Conservation (phyloP, 2,797 vertebrate species). For the Yasuhikotakia modesta region DNA sequence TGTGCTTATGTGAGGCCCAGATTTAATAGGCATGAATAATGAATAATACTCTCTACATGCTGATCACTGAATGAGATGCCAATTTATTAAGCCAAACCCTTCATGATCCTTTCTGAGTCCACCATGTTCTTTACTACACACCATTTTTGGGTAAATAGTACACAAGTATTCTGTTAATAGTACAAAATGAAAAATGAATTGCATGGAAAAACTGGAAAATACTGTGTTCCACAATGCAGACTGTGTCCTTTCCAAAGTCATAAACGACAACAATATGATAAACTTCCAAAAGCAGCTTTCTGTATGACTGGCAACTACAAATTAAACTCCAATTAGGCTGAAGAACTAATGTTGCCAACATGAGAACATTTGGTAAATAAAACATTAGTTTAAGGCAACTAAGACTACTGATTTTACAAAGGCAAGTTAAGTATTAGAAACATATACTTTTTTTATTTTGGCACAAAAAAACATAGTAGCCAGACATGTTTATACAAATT, state of each 20-base stretch:
- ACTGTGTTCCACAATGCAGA: neutral
- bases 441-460: neutral
- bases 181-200: neutral
- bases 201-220: neutral
- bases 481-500: neutral
- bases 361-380: neutral
- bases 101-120: slow-evolving; percentile 56
- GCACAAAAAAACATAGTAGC: neutral
- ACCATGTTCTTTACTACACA: neutral
- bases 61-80: slow-evolving; percentile 78
- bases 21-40: slow-evolving; percentile 90
- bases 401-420: neutral
- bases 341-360: slow-evolving; percentile 53
- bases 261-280: neutral
- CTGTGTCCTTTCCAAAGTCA: neutral
- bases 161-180: neutral
- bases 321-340: neutral
- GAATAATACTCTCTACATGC: slow-evolving; percentile 81
- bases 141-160: neutral
- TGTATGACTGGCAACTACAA: neutral
- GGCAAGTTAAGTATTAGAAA: neutral
- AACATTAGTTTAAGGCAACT: neutral
- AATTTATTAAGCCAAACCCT: slow-evolving; percentile 83
- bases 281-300: neutral
- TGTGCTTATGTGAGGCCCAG: slow-evolving; percentile 78